Evolutionary conservation across 2,113 vertebrate species (phyloP).

Genomic region (Conger conger): DNA sequence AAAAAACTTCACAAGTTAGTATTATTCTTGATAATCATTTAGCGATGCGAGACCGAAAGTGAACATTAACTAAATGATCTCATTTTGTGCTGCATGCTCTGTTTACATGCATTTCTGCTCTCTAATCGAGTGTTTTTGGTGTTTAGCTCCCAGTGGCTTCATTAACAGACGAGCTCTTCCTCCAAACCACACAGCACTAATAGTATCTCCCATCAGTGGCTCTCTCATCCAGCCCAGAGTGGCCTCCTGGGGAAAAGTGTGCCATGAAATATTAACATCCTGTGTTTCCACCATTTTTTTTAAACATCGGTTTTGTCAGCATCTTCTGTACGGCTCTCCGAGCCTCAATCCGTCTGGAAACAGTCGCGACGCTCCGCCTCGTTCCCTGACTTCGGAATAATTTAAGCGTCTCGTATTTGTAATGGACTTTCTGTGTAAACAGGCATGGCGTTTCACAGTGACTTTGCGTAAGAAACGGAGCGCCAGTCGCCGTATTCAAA

Average conservation of each 20-base stretch:
- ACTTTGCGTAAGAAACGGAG: conserved; percentile 50
- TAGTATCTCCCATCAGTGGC: conserved; percentile 79
- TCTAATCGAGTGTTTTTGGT: conserved; percentile 60
- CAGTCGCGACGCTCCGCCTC: conserved; percentile 37
- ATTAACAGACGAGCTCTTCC: conserved; percentile 73
- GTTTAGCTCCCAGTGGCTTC: conserved; percentile 62
- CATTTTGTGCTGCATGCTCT: conserved; percentile 47
- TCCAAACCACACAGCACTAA: conserved; percentile 80
- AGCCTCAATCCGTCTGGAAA: conserved; percentile 55
- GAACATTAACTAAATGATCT: conserved; percentile 48
- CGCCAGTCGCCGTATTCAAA: conserved; percentile 30
- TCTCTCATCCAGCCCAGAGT: conserved; percentile 66
- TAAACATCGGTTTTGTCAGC: conserved; percentile 64
- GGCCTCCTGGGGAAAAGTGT: conserved; percentile 66
- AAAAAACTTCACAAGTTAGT: conserved; percentile 35
- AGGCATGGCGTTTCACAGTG: conserved; percentile 44
- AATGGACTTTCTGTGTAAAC: conserved; percentile 62
- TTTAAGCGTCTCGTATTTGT: conserved; percentile 50
- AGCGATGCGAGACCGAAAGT: conserved; percentile 46
- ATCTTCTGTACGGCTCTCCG: conserved; percentile 55
- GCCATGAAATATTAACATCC: conserved; percentile 87
- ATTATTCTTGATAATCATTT: conserved; percentile 46
- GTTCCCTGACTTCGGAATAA: conserved; percentile 48
- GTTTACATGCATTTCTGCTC: conserved; percentile 62
- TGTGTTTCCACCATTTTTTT: conserved; percentile 70